Evolutionary conservation across 2,797 vertebrate genomes (phyloP), one percentile per base, ranked within the genome.

Genomic region (Heliangelus exortis): DNA sequence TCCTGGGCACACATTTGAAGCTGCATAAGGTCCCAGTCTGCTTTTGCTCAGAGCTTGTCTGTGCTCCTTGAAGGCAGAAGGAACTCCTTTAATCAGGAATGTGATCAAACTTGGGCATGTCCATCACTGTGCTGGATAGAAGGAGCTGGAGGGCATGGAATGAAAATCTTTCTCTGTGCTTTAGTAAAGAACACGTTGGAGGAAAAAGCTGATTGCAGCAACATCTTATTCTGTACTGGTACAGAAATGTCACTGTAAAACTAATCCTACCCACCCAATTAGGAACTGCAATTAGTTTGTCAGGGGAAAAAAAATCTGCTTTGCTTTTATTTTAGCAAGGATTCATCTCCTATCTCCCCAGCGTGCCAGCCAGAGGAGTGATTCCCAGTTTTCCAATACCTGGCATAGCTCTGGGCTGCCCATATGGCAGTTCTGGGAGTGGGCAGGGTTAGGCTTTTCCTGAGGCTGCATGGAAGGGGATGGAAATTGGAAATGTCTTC

Each of bases 351-450:
- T 59, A 18, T 5, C 2, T 67, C 67, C 45, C 65, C 39, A 43
- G 1, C 74, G 84, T 12, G 1, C 59, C 77, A 84, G 67, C 79
- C 69, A 85, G 34, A 87, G 72, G 55, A 95, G 63, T 0, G 21
- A 84, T 89, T 82, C 82, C 75, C 33, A 36, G 71, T 10, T 93
- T 62, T 79, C 79, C 86, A 86, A 90, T 95, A 95, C 89, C 93
- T 89, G 92, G 82, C 79, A 61, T 79, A 86, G 69, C 87, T 94
- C 88, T 95, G 90, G 79, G 93, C 82, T 74, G 48, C 78, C 93
- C 91, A 94, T 91, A 91, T 94, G 92, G 93, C 29, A 19, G 84
- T 84, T 81, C 53, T 91, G 89, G 84, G 74, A 68, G 39, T n/a
- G 51, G 45, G 51, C 57, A 81, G 81, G 36, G 22, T 58, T 55